A percentile compares a stretch with the other conserved stretches of the same genome.
phyloP scores from a whole-genome alignment of 2,888 invertebrate genomes.

The Nipponacmea schrenckii region DNA sequence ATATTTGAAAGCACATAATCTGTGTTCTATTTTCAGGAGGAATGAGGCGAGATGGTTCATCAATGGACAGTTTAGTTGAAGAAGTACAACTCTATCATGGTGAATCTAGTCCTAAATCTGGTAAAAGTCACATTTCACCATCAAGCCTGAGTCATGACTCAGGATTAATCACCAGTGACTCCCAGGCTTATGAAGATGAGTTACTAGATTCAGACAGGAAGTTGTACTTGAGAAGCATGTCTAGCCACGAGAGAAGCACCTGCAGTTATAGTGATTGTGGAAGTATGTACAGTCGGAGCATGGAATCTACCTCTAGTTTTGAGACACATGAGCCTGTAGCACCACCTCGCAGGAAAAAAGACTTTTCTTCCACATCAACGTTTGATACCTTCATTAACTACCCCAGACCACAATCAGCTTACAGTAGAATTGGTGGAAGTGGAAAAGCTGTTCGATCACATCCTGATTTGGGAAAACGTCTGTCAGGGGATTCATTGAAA shows the following conservation, averaged over 20 bases:
- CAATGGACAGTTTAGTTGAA: slow-evolving; percentile 81
- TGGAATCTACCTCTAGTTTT: slow-evolving; percentile 30
- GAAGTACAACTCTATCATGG: slow-evolving; percentile 58
- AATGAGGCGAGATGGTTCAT: slow-evolving; percentile 69
- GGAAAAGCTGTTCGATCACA: slow-evolving; percentile 9
- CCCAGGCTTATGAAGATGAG: slow-evolving; percentile 78
- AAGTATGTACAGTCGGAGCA: slow-evolving; percentile 33
- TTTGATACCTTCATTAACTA: slow-evolving; percentile 9
- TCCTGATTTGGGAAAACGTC: slow-evolving; percentile 25
- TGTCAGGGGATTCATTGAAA: slow-evolving; percentile 46
- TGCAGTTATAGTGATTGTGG: slow-evolving; percentile 22
- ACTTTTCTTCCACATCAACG: slow-evolving; percentile 7
- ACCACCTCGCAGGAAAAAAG: slow-evolving; percentile 40
- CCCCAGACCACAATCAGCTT: not conserved
- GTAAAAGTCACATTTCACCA: slow-evolving; percentile 80
- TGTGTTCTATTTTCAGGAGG: slow-evolving; percentile 45
- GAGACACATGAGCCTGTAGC: slow-evolving; percentile 44
- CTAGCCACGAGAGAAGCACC: slow-evolving; percentile 35
- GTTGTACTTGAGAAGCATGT: slow-evolving; percentile 34
- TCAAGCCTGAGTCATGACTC: slow-evolving; percentile 82
- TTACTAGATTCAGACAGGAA: not conserved
- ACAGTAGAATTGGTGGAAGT: not conserved
- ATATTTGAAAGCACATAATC: not conserved
- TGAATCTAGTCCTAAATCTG: slow-evolving; percentile 66
- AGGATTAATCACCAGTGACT: slow-evolving; percentile 85